phyloP scores from a whole-genome alignment of 1,140 invertebrate genomes.

The Leptinotarsa texana region DNA sequence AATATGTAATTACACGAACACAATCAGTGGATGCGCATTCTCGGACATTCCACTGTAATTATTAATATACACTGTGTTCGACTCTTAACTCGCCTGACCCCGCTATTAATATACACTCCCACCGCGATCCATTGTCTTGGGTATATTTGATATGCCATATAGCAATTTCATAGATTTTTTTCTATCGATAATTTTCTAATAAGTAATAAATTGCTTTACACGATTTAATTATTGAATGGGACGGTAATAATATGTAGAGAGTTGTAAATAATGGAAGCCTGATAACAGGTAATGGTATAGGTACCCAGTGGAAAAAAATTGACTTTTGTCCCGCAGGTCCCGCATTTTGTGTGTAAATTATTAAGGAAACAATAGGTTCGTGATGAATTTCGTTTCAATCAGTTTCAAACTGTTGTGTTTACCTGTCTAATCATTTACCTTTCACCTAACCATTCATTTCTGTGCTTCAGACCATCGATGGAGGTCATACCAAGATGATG shows the following conservation, averaged over 20 bases:
- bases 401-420: too few species aligned
- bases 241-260: constrained; percentile 14
- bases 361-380: not conserved
- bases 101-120: constrained; percentile 51
- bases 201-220: constrained; percentile 31
- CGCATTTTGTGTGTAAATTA: not conserved
- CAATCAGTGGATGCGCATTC: constrained; percentile 53
- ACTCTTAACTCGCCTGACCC: constrained; percentile 44
- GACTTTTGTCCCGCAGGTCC: not conserved
- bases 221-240: constrained; percentile 26
- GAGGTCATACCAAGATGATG: too few species aligned
- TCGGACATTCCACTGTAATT: constrained; percentile 53
- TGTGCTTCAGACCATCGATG: too few species aligned
- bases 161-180: constrained; percentile 32
- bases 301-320: not conserved
- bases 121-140: constrained; percentile 43
- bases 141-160: constrained; percentile 32
- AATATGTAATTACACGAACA: constrained; percentile 55
- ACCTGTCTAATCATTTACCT: too few species aligned
- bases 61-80: constrained; percentile 48
- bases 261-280: constrained; percentile 16
- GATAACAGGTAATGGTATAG: constrained; percentile 13
- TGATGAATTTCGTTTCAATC: not conserved
- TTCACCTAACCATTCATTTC: too few species aligned
- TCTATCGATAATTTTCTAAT: constrained; percentile 29